phyloP scores from a whole-genome alignment of 2,797 vertebrate genomes.

The Cheirogaleus major region DNA sequence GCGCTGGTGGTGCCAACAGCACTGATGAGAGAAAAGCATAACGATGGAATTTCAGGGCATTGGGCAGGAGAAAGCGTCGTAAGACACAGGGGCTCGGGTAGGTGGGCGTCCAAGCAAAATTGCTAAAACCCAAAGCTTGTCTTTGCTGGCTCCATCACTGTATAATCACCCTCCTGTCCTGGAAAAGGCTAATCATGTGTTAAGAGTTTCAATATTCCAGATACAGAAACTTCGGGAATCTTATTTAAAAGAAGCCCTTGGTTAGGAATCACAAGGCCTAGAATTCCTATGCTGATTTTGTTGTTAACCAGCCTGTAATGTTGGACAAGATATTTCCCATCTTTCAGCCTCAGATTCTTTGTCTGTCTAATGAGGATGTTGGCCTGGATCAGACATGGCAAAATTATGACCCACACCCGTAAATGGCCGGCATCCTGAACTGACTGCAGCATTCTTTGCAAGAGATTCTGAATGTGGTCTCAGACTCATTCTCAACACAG shows the following conservation, averaged over 20 bases:
- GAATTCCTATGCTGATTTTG: background rate
- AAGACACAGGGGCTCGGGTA: background rate
- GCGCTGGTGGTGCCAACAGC: background rate
- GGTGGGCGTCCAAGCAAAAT: background rate
- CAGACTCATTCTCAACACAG: background rate
- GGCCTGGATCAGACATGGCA: background rate
- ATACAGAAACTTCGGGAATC: background rate
- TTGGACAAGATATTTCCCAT: background rate
- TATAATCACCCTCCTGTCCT: background rate
- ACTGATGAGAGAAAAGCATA: background rate
- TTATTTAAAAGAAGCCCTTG: background rate
- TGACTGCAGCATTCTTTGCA: background rate
- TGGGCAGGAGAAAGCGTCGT: background rate
- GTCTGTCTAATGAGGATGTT: background rate
- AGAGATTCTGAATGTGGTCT: background rate
- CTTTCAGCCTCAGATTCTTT: background rate
- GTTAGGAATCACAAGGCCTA: background rate
- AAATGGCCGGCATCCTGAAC: background rate
- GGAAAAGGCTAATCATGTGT: background rate
- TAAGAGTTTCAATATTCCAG: background rate
- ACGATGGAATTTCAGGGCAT: background rate
- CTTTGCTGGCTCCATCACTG: background rate
- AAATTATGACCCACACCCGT: rapidly evolving
- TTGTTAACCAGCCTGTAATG: background rate
- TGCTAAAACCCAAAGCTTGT: background rate